These are phyloP conservation scores for Pipistrellus pygmaeus DNA, from an alignment of 2,797 vertebrate genomes.

Conservation along the genomic window DNA sequence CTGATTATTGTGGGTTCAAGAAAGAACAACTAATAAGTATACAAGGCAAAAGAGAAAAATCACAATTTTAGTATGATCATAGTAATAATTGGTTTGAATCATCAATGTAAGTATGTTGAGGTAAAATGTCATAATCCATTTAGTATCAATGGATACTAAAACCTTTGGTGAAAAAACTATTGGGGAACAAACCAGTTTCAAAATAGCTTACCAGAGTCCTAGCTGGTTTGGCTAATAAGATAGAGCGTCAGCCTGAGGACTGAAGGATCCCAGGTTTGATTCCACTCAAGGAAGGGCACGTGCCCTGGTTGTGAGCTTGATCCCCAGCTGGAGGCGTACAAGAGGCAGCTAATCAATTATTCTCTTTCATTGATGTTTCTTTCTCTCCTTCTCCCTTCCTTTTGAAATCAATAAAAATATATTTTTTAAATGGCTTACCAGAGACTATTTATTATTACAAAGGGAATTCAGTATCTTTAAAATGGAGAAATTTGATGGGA, in stretches of 20 bases:
- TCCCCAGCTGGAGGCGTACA: too few relatives aligned
- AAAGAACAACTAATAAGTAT: not conserved
- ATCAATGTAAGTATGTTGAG: not conserved
- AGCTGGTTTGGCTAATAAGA: too few relatives aligned
- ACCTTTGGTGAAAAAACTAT: not conserved
- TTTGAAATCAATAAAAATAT: too few relatives aligned
- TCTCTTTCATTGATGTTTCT: too few relatives aligned
- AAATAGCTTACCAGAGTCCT: not conserved
- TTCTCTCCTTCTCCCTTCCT: too few relatives aligned
- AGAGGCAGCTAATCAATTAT: too few relatives aligned
- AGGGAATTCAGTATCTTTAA: not conserved
- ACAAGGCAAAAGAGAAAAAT: not conserved
- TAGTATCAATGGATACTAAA: not conserved
- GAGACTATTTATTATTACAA: not conserved
- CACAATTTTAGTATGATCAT: not conserved
- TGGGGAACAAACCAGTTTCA: not conserved
- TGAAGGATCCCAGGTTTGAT: too few relatives aligned
- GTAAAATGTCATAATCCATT: too few relatives aligned
- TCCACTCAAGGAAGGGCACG: too few relatives aligned
- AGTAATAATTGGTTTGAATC: not conserved
- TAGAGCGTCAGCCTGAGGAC: too few relatives aligned
- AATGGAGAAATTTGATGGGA: not conserved
- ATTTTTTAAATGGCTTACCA: not conserved
- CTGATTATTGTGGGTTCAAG: not conserved
- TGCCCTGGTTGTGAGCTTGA: too few relatives aligned